These are phyloP conservation scores for Gymnothorax reevesii DNA, from an alignment of 2,797 vertebrate species.

Conservation along the genomic window DNA sequence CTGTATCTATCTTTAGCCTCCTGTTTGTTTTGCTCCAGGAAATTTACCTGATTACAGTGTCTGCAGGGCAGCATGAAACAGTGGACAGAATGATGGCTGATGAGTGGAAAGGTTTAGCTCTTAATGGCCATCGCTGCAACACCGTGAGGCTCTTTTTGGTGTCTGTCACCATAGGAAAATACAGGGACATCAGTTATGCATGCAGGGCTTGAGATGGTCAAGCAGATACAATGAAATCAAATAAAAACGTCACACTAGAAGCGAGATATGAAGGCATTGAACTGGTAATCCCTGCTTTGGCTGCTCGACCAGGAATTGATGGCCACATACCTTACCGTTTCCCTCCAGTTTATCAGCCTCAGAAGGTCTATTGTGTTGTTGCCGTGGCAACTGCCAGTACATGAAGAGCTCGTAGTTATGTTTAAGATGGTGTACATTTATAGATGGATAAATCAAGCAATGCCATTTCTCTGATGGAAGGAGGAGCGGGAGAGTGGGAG, in stretches of 20 bases:
- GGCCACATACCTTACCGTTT: slow-evolving; percentile 52
- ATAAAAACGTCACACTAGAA: no score
- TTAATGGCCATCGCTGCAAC: not conserved
- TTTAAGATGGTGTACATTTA: slow-evolving; percentile 58
- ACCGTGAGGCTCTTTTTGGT: not conserved
- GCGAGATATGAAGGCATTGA: not conserved
- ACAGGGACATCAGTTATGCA: not conserved
- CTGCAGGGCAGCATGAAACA: not conserved
- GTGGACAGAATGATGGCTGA: not conserved
- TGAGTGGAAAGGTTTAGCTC: not conserved
- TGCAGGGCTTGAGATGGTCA: not conserved
- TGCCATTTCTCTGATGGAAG: slow-evolving; percentile 34
- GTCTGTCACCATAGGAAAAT: not conserved
- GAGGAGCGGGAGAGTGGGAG: slow-evolving; percentile 47
- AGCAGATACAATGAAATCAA: not conserved
- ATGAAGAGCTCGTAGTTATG: slow-evolving; percentile 44
- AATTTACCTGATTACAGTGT: not conserved
- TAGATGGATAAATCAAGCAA: slow-evolving; percentile 45
- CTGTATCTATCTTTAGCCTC: not conserved
- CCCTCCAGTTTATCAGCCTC: slow-evolving; percentile 68
- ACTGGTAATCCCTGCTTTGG: slow-evolving; percentile 27
- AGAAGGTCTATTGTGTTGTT: slow-evolving; percentile 74
- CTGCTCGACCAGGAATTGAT: slow-evolving; percentile 58
- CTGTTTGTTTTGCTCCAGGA: not conserved
- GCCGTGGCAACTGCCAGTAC: slow-evolving; percentile 74